These are phyloP conservation scores for Panzeria rudis DNA, from an alignment of 2,888 invertebrate genomes.

Conservation along the genomic window DNA sequence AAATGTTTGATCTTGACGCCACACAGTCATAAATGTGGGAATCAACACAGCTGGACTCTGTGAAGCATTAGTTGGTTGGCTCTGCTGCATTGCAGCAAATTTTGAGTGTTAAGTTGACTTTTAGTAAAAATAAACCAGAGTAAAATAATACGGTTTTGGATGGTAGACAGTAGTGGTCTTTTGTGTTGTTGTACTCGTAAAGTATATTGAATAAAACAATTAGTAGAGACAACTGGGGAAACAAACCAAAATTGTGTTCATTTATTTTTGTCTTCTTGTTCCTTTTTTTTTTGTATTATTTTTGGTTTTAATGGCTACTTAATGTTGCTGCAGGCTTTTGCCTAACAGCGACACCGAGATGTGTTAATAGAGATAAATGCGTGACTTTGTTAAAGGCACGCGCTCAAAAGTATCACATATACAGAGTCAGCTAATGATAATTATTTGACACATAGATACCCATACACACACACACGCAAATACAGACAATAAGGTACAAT, in stretches of 20 bases:
- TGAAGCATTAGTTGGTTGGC: neutral
- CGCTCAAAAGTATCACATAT: conserved; percentile 58
- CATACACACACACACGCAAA: neutral
- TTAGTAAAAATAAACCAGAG: conserved; percentile 23
- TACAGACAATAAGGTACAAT: conserved; percentile 37
- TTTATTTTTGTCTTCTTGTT: conserved; percentile 17
- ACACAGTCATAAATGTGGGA: conserved; percentile 70
- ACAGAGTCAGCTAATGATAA: conserved; percentile 8
- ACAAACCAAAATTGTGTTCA: conserved; percentile 51
- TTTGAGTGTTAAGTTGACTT: conserved; percentile 31
- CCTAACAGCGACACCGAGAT: conserved; percentile 56
- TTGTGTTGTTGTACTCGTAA: neutral
- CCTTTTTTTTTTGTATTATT: neutral
- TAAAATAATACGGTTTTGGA: neutral
- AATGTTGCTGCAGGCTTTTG: conserved; percentile 53
- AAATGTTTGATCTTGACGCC: conserved; percentile 72
- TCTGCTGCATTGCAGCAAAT: neutral
- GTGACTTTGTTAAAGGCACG: conserved; percentile 73
- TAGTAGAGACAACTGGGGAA: conserved; percentile 67
- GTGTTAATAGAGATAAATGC: conserved; percentile 72
- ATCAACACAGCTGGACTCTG: conserved; percentile 68
- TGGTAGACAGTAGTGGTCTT: conserved; percentile 20
- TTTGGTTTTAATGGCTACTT: conserved; percentile 55
- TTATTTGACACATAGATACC: conserved; percentile 15
- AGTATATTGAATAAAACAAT: conserved; percentile 60